Base-by-base conservation (phyloP, 2,888 invertebrate species). In the Argyresthia goedartella region DNA sequence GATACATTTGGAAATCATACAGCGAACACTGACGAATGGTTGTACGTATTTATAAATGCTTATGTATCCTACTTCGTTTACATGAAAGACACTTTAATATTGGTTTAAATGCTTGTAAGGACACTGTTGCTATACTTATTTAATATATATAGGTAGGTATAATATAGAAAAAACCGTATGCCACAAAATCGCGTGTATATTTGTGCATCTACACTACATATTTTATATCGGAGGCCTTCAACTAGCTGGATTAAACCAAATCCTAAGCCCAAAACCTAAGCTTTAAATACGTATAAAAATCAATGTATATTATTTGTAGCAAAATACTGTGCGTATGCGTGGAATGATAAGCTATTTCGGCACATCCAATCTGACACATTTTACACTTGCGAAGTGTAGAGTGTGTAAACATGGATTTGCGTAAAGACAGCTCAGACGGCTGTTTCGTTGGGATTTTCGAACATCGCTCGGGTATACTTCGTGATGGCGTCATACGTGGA, bases 401-500 rank as follows among this genome's bases (percentile, higher is more conserved):
- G 25, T 25, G 45, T 45, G 45, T 11, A 11, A 25, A 35, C n/a
- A 48, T 13, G 35, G 35, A 48, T 35, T 13, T 35, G 48, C n/a
- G n/a, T n/a, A n/a, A n/a, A 71, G 71, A 72, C 79, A 71, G 74
- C 69, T 65, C 62, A 86, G 48, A 85, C 85, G 68, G 84, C 82
- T 60, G 85, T 81, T 70, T 85, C 85, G 67, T 73, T 76, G 60
- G 73, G 74, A 57, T 76, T 81, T 47, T 85, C 85, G 65, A 86
- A 86, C 79, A 86, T 81, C 33, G 84, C 82, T 57, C 85, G 67
- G 48, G 85, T 84, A 58, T 85, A 85, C 62, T 82, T 85, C 53
- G 81, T 68, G 53, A 86, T 84, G 15, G 71, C 85, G 14, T 85
- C 86, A 61, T 85, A 85, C 48, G 85, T 86, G 33, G 79, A 76